phyloP scores from a whole-genome alignment of 2,888 invertebrate genomes.

The Euclidia mi region DNA sequence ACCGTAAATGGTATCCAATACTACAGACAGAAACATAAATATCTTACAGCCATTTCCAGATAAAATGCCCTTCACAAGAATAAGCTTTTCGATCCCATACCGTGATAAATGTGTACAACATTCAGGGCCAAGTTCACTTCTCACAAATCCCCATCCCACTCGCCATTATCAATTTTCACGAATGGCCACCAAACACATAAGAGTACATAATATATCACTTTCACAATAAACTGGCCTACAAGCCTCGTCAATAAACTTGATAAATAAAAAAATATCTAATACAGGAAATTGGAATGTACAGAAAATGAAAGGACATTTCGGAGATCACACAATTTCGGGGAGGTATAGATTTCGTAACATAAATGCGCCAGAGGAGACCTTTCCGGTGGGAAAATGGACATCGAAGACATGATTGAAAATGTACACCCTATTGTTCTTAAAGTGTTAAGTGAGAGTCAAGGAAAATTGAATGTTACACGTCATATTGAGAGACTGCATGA shows the following conservation, averaged over 20 bases:
- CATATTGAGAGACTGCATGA: no score
- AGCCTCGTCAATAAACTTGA: conserved; percentile 35
- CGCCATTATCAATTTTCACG: not conserved
- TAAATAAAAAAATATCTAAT: conserved; percentile 40
- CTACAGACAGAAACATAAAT: not conserved
- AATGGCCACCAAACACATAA: not conserved
- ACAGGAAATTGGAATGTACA: conserved; percentile 53
- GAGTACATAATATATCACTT: conserved; percentile 8
- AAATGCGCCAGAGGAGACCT: conserved; percentile 25
- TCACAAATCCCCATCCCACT: not conserved
- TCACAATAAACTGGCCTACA: conserved; percentile 24
- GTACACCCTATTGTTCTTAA: not conserved
- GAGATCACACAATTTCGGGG: conserved; percentile 27
- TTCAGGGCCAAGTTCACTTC: conserved; percentile 5
- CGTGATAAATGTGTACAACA: not conserved
- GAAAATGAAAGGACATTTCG: conserved; percentile 36
- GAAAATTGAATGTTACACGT: no score
- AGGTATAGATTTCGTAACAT: conserved; percentile 25
- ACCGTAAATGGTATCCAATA: no score
- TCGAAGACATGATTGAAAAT: not conserved
- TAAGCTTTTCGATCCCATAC: no score
- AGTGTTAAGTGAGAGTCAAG: not conserved
- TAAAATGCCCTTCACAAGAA: no score
- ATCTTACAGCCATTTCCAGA: no score
- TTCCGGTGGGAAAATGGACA: conserved; percentile 25